Conservation (phyloP, 2,797 vertebrate species). For the Ataeniobius toweri region DNA sequence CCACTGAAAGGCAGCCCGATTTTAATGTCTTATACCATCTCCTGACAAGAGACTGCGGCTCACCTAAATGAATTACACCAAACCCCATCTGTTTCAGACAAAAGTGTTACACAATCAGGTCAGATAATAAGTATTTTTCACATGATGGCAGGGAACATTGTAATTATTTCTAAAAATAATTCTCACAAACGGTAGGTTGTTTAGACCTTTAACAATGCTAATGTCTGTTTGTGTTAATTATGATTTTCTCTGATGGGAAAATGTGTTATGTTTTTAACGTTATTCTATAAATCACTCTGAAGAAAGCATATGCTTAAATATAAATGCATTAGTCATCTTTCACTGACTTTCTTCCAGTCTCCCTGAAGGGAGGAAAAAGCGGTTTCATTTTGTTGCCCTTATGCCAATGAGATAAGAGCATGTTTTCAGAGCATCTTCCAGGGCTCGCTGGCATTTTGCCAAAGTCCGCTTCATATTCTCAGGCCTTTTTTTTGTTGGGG, state of each 20-base stretch:
- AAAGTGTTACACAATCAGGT: background rate
- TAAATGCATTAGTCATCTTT: conserved; percentile 55
- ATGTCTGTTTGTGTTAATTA: background rate
- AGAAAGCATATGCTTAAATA: conserved; percentile 25
- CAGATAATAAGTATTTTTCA: background rate
- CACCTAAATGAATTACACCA: background rate
- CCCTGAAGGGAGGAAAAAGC: conserved; percentile 42
- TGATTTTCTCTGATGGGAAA: conserved; percentile 3
- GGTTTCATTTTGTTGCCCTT: conserved; percentile 54
- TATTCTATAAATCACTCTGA: conserved; percentile 12
- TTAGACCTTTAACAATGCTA: background rate
- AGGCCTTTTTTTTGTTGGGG: conserved; percentile 40
- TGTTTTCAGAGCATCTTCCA: conserved; percentile 36
- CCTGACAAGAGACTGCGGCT: background rate
- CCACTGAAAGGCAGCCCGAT: conserved; percentile 5
- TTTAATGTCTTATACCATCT: conserved; percentile 9
- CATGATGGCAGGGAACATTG: background rate
- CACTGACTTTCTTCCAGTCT: conserved; percentile 41
- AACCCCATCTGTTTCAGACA: conserved; percentile 14
- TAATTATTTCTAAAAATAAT: background rate
- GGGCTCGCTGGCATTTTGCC: conserved; percentile 46
- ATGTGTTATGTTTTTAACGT: background rate
- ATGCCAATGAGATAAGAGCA: conserved; percentile 57
- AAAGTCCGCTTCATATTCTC: conserved; percentile 54
- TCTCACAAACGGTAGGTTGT: background rate